These are phyloP conservation scores for Zygogramma bicolorata DNA, from an alignment of 2,888 invertebrate species.

Conservation along the genomic window DNA sequence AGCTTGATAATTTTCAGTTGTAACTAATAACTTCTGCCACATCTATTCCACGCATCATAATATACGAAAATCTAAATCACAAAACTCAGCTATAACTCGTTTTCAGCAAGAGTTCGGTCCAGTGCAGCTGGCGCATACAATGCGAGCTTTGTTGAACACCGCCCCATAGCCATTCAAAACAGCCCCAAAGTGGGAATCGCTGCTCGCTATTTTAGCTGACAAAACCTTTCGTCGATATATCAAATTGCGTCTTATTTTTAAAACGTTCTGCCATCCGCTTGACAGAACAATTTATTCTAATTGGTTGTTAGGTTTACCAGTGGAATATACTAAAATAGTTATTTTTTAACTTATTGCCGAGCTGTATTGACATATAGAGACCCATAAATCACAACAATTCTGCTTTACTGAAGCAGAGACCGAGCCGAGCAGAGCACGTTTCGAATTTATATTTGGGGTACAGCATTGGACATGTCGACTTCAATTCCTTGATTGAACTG, in stretches of 20 bases:
- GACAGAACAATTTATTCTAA: conserved; percentile 63
- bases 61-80: conserved; percentile 36
- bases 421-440: conserved; percentile 1
- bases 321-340: conserved; percentile 30
- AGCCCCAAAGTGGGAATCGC: conserved; percentile 62
- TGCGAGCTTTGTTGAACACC: conserved; percentile 63
- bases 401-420: conserved; percentile 13
- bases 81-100: conserved; percentile 51
- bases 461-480: conserved; percentile 4
- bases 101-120: conserved; percentile 55
- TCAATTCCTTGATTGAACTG: neutral
- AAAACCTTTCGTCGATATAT: conserved; percentile 65
- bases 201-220: conserved; percentile 64
- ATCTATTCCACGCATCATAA: conserved; percentile 10
- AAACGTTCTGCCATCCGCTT: conserved; percentile 57
- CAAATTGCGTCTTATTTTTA: conserved; percentile 64
- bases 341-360: conserved; percentile 26
- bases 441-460: conserved; percentile 18
- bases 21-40: neutral
- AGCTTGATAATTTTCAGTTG: no score
- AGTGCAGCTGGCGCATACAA: conserved; percentile 64
- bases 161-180: conserved; percentile 65
- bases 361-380: conserved; percentile 27
- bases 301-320: conserved; percentile 50
- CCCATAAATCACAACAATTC: conserved; percentile 28